Conservation (phyloP, 2,113 vertebrate genomes). For the Nerophis ophidion region DNA sequence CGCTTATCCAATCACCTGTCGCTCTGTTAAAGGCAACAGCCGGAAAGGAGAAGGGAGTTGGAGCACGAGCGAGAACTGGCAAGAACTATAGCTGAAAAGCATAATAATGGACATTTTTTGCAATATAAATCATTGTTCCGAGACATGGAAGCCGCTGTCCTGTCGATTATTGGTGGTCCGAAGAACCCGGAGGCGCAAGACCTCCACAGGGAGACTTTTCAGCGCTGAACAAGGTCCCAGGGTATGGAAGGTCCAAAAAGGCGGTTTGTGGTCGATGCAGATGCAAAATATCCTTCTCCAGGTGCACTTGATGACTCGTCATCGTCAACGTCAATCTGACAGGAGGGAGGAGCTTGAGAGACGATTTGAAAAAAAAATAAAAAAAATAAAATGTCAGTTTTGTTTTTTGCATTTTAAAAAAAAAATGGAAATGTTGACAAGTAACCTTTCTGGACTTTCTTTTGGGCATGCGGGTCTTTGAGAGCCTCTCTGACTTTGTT, state of each 20-base stretch:
- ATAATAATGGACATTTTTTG: no score
- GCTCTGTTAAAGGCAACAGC: no score
- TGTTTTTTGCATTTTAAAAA: no score
- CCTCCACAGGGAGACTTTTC: neutral
- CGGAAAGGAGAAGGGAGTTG: no score
- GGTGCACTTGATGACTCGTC: neutral
- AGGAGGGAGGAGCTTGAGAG: slow-evolving; percentile 9
- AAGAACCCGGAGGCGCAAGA: no score
- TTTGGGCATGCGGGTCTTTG: slow-evolving; percentile 16
- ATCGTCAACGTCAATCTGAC: neutral
- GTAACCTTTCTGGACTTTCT: slow-evolving; percentile 13
- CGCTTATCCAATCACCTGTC: no score
- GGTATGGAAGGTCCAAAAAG: slow-evolving; percentile 18
- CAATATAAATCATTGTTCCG: no score
- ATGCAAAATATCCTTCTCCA: slow-evolving; percentile 8
- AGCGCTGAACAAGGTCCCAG: slow-evolving; percentile 58
- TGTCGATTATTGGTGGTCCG: no score
- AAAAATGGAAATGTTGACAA: no score
- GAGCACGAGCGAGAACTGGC: no score
- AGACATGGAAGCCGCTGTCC: no score
- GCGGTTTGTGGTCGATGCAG: neutral
- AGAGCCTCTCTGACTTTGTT: slow-evolving; percentile 26
- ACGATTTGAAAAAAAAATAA: neutral
- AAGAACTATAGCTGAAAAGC: no score
- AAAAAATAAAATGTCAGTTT: neutral